Conservation (phyloP, 2,797 vertebrate species). For the Acanthopagrus latus region DNA sequence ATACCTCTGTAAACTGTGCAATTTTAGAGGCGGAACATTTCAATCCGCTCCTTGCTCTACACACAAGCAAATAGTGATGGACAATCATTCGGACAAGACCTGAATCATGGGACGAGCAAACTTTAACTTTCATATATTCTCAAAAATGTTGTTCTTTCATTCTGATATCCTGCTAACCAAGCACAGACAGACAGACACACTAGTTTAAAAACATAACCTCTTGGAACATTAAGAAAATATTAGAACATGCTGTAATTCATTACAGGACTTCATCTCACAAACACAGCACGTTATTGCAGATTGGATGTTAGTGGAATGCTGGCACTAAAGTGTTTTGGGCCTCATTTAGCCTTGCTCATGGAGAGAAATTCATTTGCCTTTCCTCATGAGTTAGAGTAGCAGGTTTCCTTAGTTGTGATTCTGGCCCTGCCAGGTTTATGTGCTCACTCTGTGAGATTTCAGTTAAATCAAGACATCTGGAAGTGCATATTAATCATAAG, state of each 20-base stretch:
- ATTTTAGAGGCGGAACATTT: background rate
- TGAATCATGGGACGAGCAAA: background rate
- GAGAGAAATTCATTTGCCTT: conserved; percentile 51
- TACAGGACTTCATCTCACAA: conserved; percentile 54
- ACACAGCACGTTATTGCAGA: conserved; percentile 58
- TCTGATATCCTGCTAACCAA: background rate
- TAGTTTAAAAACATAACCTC: conserved; percentile 7
- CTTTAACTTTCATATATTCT: background rate
- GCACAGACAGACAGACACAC: conserved; percentile 9
- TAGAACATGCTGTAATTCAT: conserved; percentile 53
- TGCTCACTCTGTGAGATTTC: conserved; percentile 27
- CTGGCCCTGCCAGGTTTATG: conserved; percentile 24
- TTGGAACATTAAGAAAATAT: conserved; percentile 30
- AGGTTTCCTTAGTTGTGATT: conserved; percentile 30
- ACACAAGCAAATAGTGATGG: background rate
- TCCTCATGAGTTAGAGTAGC: conserved; percentile 34
- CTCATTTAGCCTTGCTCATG: conserved; percentile 55
- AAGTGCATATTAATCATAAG: conserved; percentile 26
- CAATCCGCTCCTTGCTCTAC: background rate
- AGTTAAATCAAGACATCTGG: conserved; percentile 40
- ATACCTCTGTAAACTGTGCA: no score
- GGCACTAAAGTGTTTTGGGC: conserved; percentile 51
- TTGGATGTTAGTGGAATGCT: conserved; percentile 49
- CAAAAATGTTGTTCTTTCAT: background rate
- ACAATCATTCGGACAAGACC: no score